Percentiles rank a stretch among this genome's conserved stretches.
These are phyloP conservation scores for Acipenser oxyrinchus DNA, from an alignment of 2,797 vertebrate genomes.

Conservation along the genomic window DNA sequence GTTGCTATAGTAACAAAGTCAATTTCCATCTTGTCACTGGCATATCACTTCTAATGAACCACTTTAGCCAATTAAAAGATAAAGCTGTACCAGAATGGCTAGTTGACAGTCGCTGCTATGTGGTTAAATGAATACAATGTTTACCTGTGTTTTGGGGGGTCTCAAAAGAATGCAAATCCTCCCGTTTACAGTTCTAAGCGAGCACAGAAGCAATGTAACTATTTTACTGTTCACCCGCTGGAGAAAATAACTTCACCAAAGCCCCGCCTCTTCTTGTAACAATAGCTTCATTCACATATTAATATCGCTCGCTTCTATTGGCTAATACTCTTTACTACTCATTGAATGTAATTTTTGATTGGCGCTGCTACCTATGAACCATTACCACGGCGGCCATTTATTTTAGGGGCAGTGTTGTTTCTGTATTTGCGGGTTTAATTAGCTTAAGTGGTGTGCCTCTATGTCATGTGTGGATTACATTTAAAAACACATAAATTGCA, in stretches of 20 bases:
- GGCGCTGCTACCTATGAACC: conserved; percentile 16
- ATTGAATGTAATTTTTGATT: conserved; percentile 28
- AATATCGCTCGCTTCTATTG: conserved; percentile 33
- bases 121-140: conserved; percentile 10
- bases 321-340: conserved; percentile 1
- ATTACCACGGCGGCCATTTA: conserved; percentile 33
- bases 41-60: conserved; percentile 13
- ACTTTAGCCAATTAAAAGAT: conserved; percentile 9
- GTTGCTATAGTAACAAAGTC: conserved; percentile 57
- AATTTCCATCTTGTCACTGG: conserved; percentile 39
- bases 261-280: conserved; percentile 10
- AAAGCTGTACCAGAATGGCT: not conserved
- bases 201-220: conserved; percentile 40
- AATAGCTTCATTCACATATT: conserved; percentile 22
- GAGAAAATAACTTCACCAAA: conserved; percentile 26
- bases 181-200: conserved; percentile 25
- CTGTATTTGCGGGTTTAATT: conserved; percentile 50
- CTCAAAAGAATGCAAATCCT: conserved; percentile 37
- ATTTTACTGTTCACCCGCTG: conserved; percentile 27
- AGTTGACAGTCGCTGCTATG: not conserved
- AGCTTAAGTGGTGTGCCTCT: conserved; percentile 48
- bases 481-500: not conserved
- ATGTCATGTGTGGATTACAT: conserved; percentile 31
- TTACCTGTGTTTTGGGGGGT: conserved; percentile 48
- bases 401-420: conserved; percentile 37